Evolutionary conservation across 2,113 vertebrate genomes (phyloP).

Genomic region (Columbina picui): DNA sequence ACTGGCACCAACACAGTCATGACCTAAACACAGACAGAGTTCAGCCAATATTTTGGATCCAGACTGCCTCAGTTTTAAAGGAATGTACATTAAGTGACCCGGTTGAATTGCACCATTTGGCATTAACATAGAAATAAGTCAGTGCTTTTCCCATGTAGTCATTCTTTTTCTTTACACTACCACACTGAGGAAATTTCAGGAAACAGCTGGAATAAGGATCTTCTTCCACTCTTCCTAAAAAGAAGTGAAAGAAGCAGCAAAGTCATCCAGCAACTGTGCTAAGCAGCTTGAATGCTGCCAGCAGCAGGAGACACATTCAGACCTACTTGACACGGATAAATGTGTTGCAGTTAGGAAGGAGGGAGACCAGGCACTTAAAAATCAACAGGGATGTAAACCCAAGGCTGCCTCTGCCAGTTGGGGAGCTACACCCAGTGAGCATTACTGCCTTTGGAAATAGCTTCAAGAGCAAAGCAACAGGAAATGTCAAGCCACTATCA

Average conservation of each 20-base stretch:
- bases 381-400: background rate
- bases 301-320: background rate
- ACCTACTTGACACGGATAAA: background rate
- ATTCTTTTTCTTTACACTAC: background rate
- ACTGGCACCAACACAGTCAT: background rate
- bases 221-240: background rate
- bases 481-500: constrained; percentile 40
- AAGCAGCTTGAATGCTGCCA: background rate
- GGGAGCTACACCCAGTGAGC: background rate
- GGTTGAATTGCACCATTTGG: background rate
- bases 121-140: background rate
- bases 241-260: background rate
- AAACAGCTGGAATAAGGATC: constrained; percentile 21
- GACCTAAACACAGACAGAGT: background rate
- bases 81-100: background rate
- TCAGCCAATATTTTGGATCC: background rate
- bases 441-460: background rate
- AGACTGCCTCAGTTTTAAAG: background rate
- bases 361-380: background rate
- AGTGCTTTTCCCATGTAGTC: background rate
- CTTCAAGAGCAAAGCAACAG: background rate
- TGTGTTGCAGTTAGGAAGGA: background rate
- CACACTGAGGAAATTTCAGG: background rate
- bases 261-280: background rate
- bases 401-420: background rate